Evolutionary conservation across 2,797 vertebrate species (phyloP).

Genomic region (Acropternis orthonyx): DNA sequence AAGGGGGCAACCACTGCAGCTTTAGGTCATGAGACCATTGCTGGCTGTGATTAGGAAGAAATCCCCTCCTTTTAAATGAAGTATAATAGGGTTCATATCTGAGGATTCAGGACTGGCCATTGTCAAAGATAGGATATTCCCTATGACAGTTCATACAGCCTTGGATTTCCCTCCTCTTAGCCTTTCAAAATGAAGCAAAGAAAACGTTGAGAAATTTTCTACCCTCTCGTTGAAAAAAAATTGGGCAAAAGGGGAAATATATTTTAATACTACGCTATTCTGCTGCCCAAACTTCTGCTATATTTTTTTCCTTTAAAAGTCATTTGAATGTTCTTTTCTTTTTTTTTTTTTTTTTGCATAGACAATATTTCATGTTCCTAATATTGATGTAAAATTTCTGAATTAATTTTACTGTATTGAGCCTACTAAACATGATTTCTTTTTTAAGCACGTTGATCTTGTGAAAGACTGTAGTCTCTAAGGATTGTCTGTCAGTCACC

Average conservation of each 20-base stretch:
- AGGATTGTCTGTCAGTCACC: conserved; percentile 39
- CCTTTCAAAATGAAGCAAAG: not conserved
- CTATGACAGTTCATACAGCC: not conserved
- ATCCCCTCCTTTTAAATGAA: conserved; percentile 30
- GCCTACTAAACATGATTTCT: not conserved
- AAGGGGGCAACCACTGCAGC: conserved; percentile 27
- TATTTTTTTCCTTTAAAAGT: not conserved
- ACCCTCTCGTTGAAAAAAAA: not conserved
- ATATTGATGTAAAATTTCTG: not conserved
- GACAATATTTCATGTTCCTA: not conserved
- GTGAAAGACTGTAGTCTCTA: conserved; percentile 1
- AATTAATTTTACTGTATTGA: conserved; percentile 35
- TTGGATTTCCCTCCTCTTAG: not conserved
- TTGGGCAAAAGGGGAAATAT: not conserved
- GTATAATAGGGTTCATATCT: not conserved
- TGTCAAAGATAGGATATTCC: not conserved
- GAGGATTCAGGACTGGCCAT: not conserved
- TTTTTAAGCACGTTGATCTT: conserved; percentile 22
- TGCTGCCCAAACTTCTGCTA: not conserved
- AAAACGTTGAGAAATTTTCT: not conserved
- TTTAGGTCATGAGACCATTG: conserved; percentile 38
- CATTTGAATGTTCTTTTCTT: not conserved
- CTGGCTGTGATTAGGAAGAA: conserved; percentile 40
- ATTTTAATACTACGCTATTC: not conserved
- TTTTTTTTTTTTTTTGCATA: not conserved